Percentiles rank a stretch among this genome's conserved stretches.
Evolutionary conservation across 2,797 vertebrate genomes (phyloP).

Genomic region (Megaceryle alcyon): DNA sequence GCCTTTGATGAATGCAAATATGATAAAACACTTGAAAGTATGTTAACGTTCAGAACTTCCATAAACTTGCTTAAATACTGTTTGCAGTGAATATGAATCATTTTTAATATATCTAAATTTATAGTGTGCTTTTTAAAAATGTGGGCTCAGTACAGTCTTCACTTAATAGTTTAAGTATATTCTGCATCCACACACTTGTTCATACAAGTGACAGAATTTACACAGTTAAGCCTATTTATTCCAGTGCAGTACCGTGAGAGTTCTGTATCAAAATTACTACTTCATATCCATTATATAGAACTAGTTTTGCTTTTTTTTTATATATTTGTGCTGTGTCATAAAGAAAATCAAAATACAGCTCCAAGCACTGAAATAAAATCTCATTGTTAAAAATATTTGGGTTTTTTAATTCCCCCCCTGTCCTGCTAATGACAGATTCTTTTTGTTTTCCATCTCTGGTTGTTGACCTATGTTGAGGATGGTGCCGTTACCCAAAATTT

Average conservation of each 20-base stretch:
- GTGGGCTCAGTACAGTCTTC: neutral
- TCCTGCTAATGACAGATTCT: neutral
- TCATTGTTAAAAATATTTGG: neutral
- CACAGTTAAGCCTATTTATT: neutral
- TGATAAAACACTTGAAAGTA: neutral
- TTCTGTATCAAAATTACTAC: neutral
- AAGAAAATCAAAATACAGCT: neutral
- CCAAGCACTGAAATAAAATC: neutral
- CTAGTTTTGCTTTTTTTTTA: neutral
- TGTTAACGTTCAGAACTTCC: neutral
- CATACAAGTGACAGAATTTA: neutral
- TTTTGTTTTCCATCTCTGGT: neutral
- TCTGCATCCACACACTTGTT: neutral
- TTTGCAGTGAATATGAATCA: neutral
- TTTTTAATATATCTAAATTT: neutral
- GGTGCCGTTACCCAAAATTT: neutral
- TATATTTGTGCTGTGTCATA: neutral
- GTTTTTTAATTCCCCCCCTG: neutral
- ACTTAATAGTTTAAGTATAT: neutral
- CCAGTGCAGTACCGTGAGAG: neutral
- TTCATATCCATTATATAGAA: neutral
- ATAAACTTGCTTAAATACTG: neutral
- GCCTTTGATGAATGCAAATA: slow-evolving; percentile 21
- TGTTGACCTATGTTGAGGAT: neutral
- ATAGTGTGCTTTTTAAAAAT: neutral